Evolutionary conservation across 2,113 vertebrate species (phyloP), one percentile per base, ranked within the genome.

Genomic region (Sarotherodon lohbergeri): DNA sequence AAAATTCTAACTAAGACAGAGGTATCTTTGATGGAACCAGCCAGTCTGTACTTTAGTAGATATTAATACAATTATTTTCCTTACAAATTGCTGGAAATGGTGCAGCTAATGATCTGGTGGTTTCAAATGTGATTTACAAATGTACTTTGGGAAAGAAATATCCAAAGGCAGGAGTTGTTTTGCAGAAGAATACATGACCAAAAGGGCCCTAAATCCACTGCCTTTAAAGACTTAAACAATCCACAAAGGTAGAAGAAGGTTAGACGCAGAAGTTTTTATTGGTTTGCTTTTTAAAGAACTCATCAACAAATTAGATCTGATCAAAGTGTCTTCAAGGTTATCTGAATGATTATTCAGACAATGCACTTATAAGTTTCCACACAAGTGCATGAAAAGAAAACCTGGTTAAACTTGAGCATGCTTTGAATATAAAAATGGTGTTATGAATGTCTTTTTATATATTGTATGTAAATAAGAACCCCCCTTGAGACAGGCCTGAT

Each of bases 31-130:
- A 48, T 76, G 24, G 24, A 76, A 48, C 4, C 43, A 76, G 22
- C 68, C 14, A 11, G 13, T 46, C 22, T 0, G 24, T 41, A 14
- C 0, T 0, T 71, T 11, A 48, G 0, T 43, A 71, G 1, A 19
- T 24, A 22, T 46, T 24, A 48, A 29, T 48, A 76, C 71, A 48
- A 7, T 29, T 76, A 27, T 17, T 29, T 76, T 48, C 24, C 17
- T 76, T 29, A 29, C 14, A 48, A 48, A 73, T 46, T 27, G 22
- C 24, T 48, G 5, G 14, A 76, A 29, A 76, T 76, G 41, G 68
- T 76, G 14, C 24, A 11, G 24, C 9, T 48, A 27, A 48, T 76
- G 24, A 48, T 29, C 41, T 48, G 29, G 41, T 7, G 68, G 41
- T 46, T 76, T 76, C 68, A 48, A 48, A 19, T 22, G 14, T 73